Conservation (phyloP, 37 sponge, comb jelly and placozoan genomes). For the Halichondria panicea region DNA sequence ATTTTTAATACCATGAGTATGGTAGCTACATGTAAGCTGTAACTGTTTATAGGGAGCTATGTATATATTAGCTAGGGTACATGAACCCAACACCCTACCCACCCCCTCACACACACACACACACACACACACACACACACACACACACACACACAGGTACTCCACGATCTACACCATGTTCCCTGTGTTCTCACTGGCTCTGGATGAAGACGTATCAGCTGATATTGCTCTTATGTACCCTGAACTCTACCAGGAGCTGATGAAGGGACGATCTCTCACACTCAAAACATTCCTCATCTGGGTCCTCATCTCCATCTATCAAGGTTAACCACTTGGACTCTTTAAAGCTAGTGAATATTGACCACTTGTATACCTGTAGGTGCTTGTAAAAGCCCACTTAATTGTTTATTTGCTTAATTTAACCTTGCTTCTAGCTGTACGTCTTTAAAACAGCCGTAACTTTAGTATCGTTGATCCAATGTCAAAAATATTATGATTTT, state of each 20-base stretch:
- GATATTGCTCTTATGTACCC: conserved; percentile 89
- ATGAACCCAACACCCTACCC: background rate
- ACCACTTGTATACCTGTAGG: no score
- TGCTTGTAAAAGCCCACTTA: no score
- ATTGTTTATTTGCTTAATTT: no score
- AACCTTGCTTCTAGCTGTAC: background rate
- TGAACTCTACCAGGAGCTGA: conserved; percentile 91
- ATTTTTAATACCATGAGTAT: no score
- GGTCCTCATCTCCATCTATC: conserved; percentile 89
- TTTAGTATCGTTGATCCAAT: no score
- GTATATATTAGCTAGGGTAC: no score
- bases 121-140: conserved; percentile 1
- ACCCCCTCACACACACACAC: background rate
- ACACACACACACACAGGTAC: conserved; percentile 58
- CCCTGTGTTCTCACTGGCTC: conserved; percentile 90
- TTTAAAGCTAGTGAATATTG: background rate
- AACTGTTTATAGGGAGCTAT: no score
- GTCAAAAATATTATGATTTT: no score
- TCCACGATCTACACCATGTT: conserved; percentile 93
- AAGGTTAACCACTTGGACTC: conserved; percentile 51
- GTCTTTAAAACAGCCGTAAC: no score
- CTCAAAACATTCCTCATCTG: conserved; percentile 94
- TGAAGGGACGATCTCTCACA: conserved; percentile 87
- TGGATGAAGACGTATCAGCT: conserved; percentile 91
- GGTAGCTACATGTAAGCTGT: no score